phyloP scores from a whole-genome alignment of 2,888 invertebrate species.

The Dasysyrphus albostriatus region DNA sequence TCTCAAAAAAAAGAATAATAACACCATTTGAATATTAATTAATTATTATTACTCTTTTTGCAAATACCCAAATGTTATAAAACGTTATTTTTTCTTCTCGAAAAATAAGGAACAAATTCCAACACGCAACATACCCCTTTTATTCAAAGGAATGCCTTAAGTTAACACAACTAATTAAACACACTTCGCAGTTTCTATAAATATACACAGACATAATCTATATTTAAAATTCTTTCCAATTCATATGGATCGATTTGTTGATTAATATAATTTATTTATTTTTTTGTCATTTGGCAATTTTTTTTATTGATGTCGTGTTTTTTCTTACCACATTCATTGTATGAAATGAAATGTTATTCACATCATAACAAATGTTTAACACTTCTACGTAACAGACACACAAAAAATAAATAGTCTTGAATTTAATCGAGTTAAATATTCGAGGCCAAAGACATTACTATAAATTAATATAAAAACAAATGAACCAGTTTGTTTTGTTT shows the following conservation, averaged over 20 bases:
- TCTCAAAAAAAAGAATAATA: not conserved
- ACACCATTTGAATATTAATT: not conserved
- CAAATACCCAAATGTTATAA: not conserved
- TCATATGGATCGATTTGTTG: not conserved
- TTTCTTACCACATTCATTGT: too few species aligned
- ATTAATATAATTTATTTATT: not conserved
- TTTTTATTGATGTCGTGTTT: too few species aligned
- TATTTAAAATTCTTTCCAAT: conserved; percentile 1
- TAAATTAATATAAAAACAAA: too few species aligned
- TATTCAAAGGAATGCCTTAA: conserved; percentile 1
- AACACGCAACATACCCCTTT: not conserved
- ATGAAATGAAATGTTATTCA: too few species aligned
- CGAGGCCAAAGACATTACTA: too few species aligned
- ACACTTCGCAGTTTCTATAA: not conserved
- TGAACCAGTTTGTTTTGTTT: too few species aligned
- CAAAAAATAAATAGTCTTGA: too few species aligned
- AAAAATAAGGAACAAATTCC: not conserved
- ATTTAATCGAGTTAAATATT: too few species aligned
- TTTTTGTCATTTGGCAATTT: too few species aligned
- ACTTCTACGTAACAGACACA: too few species aligned
- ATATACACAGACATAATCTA: not conserved
- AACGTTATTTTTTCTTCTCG: not conserved
- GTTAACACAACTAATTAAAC: conserved; percentile 15
- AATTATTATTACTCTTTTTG: not conserved
- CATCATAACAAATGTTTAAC: too few species aligned